Conservation (phyloP, 2,888 invertebrate genomes). For the Osedax fenrisi region DNA sequence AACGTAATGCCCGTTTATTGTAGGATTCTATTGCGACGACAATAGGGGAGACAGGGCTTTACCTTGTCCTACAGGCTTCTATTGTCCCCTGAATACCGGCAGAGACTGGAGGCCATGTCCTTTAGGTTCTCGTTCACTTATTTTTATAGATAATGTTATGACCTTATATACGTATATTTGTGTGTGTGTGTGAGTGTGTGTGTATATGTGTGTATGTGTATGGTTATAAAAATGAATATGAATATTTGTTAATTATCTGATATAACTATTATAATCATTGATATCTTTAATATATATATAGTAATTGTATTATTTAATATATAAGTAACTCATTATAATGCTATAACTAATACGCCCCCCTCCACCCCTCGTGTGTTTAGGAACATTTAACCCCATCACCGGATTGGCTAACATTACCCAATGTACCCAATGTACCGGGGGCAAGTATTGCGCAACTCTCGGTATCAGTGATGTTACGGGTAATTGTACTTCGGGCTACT, state of each 20-base stretch:
- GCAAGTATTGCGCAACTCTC: constrained; percentile 42
- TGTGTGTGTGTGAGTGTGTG: too few species aligned
- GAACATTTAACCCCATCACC: constrained; percentile 41
- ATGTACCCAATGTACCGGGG: constrained; percentile 47
- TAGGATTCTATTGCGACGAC: constrained; percentile 40
- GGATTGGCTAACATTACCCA: constrained; percentile 40
- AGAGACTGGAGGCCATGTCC: constrained; percentile 46
- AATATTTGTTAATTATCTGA: too few species aligned
- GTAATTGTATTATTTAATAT: too few species aligned
- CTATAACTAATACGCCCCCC: too few species aligned
- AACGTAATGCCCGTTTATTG: too few species aligned
- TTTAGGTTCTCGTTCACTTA: too few species aligned
- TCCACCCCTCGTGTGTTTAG: neutral
- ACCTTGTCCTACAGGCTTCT: constrained; percentile 41
- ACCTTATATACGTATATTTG: too few species aligned
- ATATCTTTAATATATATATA: too few species aligned
- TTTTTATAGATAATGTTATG: too few species aligned
- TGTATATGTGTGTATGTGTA: too few species aligned
- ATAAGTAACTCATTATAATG: neutral
- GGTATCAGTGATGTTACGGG: constrained; percentile 39
- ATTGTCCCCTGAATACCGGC: constrained; percentile 45
- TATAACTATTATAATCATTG: too few species aligned
- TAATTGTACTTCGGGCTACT: constrained; percentile 44
- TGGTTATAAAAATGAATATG: too few species aligned
- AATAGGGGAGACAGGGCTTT: constrained; percentile 44